These are phyloP conservation scores for Syrphus vitripennis DNA, from an alignment of 2,888 invertebrate species.

Conservation along the genomic window DNA sequence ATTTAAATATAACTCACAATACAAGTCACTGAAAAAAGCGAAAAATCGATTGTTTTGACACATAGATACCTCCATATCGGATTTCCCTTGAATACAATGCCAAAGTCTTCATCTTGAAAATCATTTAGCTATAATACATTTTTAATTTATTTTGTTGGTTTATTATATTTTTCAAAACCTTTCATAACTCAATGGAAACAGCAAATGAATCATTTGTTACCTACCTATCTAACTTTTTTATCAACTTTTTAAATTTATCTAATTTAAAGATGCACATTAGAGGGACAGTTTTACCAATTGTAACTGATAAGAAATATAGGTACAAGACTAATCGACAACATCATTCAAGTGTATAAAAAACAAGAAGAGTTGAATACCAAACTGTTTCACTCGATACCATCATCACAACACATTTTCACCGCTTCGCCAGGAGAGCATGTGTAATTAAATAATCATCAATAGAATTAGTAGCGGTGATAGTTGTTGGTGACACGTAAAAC, in stretches of 20 bases:
- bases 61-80: too few species aligned
- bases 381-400: not conserved
- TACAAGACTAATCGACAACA: not conserved
- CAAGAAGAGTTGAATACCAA: not conserved
- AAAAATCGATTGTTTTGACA: too few species aligned
- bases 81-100: too few species aligned
- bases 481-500: slow-evolving; percentile 7
- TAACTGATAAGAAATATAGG: not conserved
- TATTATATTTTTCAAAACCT: too few species aligned
- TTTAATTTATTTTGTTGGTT: too few species aligned
- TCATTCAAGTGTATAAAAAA: not conserved
- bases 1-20: too few species aligned
- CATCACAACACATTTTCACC: not conserved
- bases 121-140: too few species aligned
- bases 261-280: not conserved
- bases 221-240: not conserved
- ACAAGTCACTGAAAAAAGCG: too few species aligned
- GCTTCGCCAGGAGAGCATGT: not conserved
- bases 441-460: not conserved
- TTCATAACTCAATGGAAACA: too few species aligned
- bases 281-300: not conserved
- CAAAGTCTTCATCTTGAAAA: too few species aligned
- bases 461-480: not conserved
- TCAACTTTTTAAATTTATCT: not conserved
- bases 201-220: not conserved